Conservation (phyloP, 1,140 invertebrate species). For the Chrysopa pallens region DNA sequence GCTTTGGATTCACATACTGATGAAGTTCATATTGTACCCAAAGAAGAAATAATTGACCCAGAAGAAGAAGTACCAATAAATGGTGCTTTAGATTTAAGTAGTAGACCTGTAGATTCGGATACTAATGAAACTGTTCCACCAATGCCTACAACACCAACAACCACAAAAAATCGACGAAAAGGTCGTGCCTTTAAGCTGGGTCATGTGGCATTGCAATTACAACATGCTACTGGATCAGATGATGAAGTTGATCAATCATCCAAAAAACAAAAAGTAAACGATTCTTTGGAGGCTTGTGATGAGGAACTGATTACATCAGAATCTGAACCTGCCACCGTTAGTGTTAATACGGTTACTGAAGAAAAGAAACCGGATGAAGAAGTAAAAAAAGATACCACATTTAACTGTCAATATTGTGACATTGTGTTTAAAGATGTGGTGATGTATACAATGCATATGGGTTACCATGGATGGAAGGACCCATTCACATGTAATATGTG, state of each 20-base stretch:
- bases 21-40: slow-evolving; percentile 15
- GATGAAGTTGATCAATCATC: slow-evolving; percentile 17
- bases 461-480: slow-evolving; percentile 77
- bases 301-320: slow-evolving; percentile 4
- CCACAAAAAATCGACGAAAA: slow-evolving; percentile 51
- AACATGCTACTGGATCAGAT: slow-evolving; percentile 20
- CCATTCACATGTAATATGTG: slow-evolving; percentile 93
- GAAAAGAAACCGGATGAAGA: slow-evolving; percentile 5
- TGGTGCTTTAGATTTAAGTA: slow-evolving; percentile 36
- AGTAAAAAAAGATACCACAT: slow-evolving; percentile 16
- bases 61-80: slow-evolving; percentile 1
- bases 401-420: slow-evolving; percentile 71
- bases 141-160: slow-evolving; percentile 19
- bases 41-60: neutral
- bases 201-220: slow-evolving; percentile 10
- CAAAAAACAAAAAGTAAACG: slow-evolving; percentile 10
- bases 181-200: slow-evolving; percentile 62
- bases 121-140: slow-evolving; percentile 1
- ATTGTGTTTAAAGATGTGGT: slow-evolving; percentile 78
- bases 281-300: neutral
- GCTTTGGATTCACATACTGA: slow-evolving; percentile 16
- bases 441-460: slow-evolving; percentile 92
- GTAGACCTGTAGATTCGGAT: slow-evolving; percentile 16
- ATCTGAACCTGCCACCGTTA: neutral
- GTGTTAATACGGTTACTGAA: slow-evolving; percentile 5